A percentile compares a stretch with the other conserved stretches of the same genome.
phyloP scores from a whole-genome alignment of 2,888 invertebrate species.

The Allolobophora icterica region DNA sequence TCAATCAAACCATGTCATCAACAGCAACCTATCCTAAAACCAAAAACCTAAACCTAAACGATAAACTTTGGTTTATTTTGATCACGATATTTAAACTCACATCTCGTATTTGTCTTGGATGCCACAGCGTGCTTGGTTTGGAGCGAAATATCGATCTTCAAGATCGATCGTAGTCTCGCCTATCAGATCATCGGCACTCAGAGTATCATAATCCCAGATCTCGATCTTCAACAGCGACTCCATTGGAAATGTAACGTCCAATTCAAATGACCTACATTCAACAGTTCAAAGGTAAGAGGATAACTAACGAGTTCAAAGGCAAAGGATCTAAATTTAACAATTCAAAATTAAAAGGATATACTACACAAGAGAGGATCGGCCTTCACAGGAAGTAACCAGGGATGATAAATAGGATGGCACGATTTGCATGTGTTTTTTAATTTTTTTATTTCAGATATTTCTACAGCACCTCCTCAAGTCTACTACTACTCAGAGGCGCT shows the following conservation, averaged over 20 bases:
- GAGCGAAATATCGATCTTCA: conserved; percentile 63
- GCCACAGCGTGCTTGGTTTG: conserved; percentile 61
- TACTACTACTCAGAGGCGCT: too few relatives aligned
- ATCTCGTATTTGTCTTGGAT: conserved; percentile 55
- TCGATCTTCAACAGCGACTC: conserved; percentile 51
- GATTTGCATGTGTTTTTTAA: too few relatives aligned
- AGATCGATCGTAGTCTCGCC: conserved; percentile 65
- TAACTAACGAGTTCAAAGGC: neutral
- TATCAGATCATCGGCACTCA: conserved; percentile 62
- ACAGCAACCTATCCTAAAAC: too few relatives aligned
- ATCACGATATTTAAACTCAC: conserved; percentile 37
- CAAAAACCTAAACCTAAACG: too few relatives aligned
- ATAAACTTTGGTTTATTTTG: too few relatives aligned
- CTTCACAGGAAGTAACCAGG: too few relatives aligned
- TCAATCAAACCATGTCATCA: too few relatives aligned
- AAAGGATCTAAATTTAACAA: neutral
- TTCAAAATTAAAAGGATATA: neutral
- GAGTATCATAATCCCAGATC: conserved; percentile 55
- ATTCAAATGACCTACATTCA: conserved; percentile 47
- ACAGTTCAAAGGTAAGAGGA: neutral
- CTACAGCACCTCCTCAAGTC: too few relatives aligned
- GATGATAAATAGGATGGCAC: too few relatives aligned
- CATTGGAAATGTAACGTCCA: conserved; percentile 50
- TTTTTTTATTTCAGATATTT: too few relatives aligned
- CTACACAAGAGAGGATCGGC: too few relatives aligned